Evolutionary conservation across 2,888 invertebrate genomes (phyloP).

Genomic region (Cerceris rybyensis): DNA sequence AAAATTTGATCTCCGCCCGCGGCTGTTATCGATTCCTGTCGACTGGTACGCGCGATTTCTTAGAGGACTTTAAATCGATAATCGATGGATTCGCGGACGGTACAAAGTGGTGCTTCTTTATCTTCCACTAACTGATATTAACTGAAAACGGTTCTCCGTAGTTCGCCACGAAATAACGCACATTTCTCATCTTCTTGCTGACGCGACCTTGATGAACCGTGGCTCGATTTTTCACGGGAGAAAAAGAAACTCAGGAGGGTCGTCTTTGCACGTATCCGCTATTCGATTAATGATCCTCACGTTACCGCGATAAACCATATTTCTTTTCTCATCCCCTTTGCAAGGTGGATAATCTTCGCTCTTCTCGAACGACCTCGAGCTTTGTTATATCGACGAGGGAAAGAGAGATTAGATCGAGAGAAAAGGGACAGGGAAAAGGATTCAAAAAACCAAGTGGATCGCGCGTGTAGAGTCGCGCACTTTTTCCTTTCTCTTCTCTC

Average conservation of each 20-base stretch:
- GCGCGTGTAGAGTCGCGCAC: constrained; percentile 15
- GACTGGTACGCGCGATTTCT: too few relatives aligned
- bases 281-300: constrained; percentile 59
- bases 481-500: neutral
- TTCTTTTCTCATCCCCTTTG: constrained; percentile 25
- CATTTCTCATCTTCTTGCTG: constrained; percentile 40
- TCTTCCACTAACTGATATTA: constrained; percentile 9
- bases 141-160: neutral
- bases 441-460: constrained; percentile 30
- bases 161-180: neutral
- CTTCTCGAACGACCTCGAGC: neutral
- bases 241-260: constrained; percentile 23
- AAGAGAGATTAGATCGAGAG: neutral
- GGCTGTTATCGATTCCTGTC: neutral
- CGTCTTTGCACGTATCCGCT: constrained; percentile 35
- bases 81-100: too few relatives aligned
- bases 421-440: neutral
- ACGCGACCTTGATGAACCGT: constrained; percentile 45
- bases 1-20: neutral
- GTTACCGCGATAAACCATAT: constrained; percentile 51
- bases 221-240: constrained; percentile 39
- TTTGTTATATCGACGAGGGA: neutral
- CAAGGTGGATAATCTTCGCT: constrained; percentile 32
- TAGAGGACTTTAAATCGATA: too few relatives aligned
- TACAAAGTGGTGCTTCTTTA: too few relatives aligned